Percentiles rank a stretch among this genome's conserved stretches.
Evolutionary conservation across 37 sponge, comb jelly and placozoan genomes (phyloP).

Genomic region (Theonella swinhoei): DNA sequence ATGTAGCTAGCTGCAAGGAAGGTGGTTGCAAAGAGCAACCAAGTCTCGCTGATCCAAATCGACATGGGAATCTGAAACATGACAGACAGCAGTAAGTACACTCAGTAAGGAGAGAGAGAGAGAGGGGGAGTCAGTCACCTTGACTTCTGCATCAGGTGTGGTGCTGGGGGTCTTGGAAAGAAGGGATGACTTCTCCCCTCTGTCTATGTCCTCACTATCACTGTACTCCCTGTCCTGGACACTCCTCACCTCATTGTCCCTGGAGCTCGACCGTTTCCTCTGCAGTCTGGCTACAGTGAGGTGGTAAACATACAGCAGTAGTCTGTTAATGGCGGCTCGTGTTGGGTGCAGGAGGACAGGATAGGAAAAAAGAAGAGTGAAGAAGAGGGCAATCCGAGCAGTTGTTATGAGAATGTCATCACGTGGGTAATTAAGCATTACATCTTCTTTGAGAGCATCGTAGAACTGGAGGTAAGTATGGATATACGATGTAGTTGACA

Average conservation of each 20-base stretch:
- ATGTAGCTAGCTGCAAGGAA: conserved; percentile 75
- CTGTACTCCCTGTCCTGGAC: too few relatives aligned
- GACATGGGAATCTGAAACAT: conserved; percentile 24
- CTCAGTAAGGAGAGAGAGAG: neutral
- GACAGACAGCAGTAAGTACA: neutral
- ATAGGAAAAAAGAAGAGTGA: conserved; percentile 67
- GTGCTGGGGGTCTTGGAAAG: neutral
- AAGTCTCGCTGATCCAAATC: conserved; percentile 72
- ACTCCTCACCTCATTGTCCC: too few relatives aligned
- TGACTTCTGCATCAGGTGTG: neutral
- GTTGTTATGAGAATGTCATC: conserved; percentile 50
- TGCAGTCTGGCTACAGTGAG: too few relatives aligned
- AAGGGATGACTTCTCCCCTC: neutral
- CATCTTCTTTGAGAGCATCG: conserved; percentile 29
- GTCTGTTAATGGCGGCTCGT: conserved; percentile 18
- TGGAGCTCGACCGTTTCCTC: too few relatives aligned
- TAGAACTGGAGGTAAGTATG: conserved; percentile 39
- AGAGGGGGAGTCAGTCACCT: neutral
- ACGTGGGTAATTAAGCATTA: conserved; percentile 52
- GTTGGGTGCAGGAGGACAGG: conserved; percentile 82
- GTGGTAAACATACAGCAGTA: neutral
- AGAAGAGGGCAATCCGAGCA: conserved; percentile 59
- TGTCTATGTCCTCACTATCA: too few relatives aligned
- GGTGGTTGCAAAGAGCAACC: conserved; percentile 52
- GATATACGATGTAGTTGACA: too few relatives aligned